A percentile compares a stretch with the other conserved stretches of the same genome.
These are phyloP conservation scores for Drosophila engyochracea DNA, from an alignment of 2,888 invertebrate genomes.

Conservation along the genomic window DNA sequence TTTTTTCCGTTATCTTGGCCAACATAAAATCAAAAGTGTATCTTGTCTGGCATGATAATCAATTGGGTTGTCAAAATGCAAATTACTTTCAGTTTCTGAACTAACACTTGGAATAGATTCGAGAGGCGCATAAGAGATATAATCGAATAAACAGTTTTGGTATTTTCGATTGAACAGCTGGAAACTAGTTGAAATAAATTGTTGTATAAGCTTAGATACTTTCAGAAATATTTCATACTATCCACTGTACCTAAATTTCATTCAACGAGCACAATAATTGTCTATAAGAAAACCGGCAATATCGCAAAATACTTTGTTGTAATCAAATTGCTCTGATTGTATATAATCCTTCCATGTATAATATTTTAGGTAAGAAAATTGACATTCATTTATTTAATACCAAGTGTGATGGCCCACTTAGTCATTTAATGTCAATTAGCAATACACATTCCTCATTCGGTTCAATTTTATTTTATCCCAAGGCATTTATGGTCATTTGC, in stretches of 20 bases:
- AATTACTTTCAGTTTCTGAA: conserved; percentile 31
- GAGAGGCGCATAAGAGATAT: background rate
- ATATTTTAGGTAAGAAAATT: background rate
- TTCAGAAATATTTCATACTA: background rate
- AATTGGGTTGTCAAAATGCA: conserved; percentile 61
- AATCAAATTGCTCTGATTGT: background rate
- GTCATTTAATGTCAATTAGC: conserved; percentile 32
- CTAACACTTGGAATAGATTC: background rate
- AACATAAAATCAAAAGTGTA: conserved; percentile 15
- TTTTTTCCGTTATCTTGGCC: conserved; percentile 5
- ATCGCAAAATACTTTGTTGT: background rate
- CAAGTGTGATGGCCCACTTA: background rate
- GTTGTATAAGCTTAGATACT: background rate
- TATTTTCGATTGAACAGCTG: background rate
- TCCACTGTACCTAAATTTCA: background rate
- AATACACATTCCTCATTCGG: conserved; percentile 17
- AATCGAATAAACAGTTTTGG: background rate
- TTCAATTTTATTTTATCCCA: conserved; percentile 20
- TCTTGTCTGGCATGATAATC: conserved; percentile 36
- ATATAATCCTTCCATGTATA: background rate
- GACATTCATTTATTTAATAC: background rate
- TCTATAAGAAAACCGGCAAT: background rate
- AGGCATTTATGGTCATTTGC: conserved; percentile 23
- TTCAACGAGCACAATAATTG: background rate
- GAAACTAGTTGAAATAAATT: background rate